Base-by-base conservation (phyloP, 2,888 invertebrate genomes). In the Andrena minutula region DNA sequence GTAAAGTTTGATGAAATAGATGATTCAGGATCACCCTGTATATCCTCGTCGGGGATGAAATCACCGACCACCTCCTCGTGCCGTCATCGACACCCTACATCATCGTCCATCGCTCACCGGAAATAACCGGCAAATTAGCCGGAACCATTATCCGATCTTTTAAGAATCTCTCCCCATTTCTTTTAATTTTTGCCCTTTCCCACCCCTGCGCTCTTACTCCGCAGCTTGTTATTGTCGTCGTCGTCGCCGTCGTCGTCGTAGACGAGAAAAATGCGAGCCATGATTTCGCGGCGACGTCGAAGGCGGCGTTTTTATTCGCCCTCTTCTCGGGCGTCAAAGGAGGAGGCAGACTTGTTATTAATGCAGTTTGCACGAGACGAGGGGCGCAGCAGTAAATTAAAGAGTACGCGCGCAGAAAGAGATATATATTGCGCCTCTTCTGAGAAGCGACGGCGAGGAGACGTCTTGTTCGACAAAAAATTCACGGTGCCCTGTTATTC, bases 21-120 rank as follows among this genome's bases (percentile, higher is more conserved):
- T 41, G 41, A 5, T 12, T 41, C 41, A 1, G 41, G 12, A 41
- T 41, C 53, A 53, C 53, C 53, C 53, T 51, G 10, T 66, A 49
- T 28, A 66, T 10, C 51, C 72, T 73, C 70, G 61, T 28, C 80
- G 75, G 63, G 77, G 83, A 79, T 75, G 82, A 79, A 87, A 87
- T 85, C 88, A 76, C 73, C 78, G 53, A 49, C 30, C 77, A 74
- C 64, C 74, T n/a, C 16, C 12, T 1, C 41, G 58, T 28, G 49
- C 61, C 69, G 61, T 72, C 79, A 72, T 75, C 74, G 77, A 78
- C 83, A 64, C 78, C 74, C 73, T 12, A 47, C 66, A 47, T 0
- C 60, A 41, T n/a, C 26, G 75, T 2, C 16, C 49, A 58, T 10
- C 30, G 30, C 61, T n/a, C 12, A 65, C 20, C 49, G 41, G 53